phyloP scores from a whole-genome alignment of 2,888 invertebrate species.

The Acheta domesticus region DNA sequence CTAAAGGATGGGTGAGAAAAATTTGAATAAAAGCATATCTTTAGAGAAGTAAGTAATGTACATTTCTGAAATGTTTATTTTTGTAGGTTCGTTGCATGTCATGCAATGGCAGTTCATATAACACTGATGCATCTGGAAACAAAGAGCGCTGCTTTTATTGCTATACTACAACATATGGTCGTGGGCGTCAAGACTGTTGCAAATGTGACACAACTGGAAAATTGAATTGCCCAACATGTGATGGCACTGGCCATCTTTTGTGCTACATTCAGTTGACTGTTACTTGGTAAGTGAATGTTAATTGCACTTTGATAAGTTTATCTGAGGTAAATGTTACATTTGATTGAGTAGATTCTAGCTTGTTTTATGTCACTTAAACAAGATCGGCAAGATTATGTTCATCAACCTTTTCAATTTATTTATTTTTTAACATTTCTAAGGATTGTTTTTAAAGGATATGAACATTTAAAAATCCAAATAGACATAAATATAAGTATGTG shows the following conservation, averaged over 20 bases:
- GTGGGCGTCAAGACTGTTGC: constrained; percentile 47
- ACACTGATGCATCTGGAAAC: constrained; percentile 43
- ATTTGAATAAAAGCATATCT: background rate
- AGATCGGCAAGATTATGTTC: too few relatives aligned
- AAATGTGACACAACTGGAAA: constrained; percentile 49
- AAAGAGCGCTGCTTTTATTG: constrained; percentile 47
- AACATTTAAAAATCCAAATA: too few relatives aligned
- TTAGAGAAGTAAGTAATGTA: background rate
- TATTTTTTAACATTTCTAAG: too few relatives aligned
- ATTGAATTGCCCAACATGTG: constrained; percentile 48
- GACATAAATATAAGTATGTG: too few relatives aligned
- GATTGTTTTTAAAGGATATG: too few relatives aligned
- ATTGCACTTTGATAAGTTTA: background rate
- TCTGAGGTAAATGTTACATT: background rate
- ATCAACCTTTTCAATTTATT: too few relatives aligned
- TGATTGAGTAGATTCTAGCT: background rate
- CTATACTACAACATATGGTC: constrained; percentile 45
- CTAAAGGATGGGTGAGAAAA: constrained; percentile 48
- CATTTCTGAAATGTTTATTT: background rate
- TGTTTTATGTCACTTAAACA: too few relatives aligned
- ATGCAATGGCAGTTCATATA: constrained; percentile 51
- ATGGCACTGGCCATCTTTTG: constrained; percentile 49
- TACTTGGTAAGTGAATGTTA: constrained; percentile 44
- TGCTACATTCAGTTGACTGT: constrained; percentile 51
- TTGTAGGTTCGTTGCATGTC: constrained; percentile 46